A percentile compares a stretch with the other conserved stretches of the same genome.
Conservation (phyloP, 2,888 invertebrate species). For the Temnothorax rugatulus region DNA sequence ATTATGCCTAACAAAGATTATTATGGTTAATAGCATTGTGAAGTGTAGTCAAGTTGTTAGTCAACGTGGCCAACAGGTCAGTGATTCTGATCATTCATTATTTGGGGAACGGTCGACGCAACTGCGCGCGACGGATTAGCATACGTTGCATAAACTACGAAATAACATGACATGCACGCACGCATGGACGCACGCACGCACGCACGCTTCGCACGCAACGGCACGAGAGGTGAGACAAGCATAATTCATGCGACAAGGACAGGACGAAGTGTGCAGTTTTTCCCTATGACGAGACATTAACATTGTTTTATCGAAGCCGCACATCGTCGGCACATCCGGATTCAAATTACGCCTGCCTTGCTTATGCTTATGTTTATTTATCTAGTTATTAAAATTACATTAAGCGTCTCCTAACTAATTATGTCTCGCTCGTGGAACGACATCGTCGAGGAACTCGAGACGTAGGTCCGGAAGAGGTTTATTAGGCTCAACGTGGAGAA, state of each 20-base stretch:
- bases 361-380: constrained; percentile 86
- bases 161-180: constrained; percentile 75
- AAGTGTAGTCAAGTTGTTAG: constrained; percentile 11
- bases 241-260: constrained; percentile 39
- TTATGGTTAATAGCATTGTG: not conserved
- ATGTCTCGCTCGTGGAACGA: constrained; percentile 71
- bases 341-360: constrained; percentile 84
- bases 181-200: constrained; percentile 34
- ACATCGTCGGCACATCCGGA: constrained; percentile 86
- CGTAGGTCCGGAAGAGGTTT: constrained; percentile 68
- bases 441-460: constrained; percentile 56
- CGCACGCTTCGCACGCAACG: constrained; percentile 63
- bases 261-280: constrained; percentile 59
- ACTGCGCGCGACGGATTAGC: constrained; percentile 70
- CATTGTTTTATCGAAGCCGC: constrained; percentile 84
- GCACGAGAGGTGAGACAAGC: constrained; percentile 49
- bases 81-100: constrained; percentile 72
- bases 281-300: constrained; percentile 77
- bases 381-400: constrained; percentile 86
- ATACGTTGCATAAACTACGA: constrained; percentile 80
- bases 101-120: constrained; percentile 71
- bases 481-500: constrained; percentile 36
- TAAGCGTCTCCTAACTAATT: constrained; percentile 80
- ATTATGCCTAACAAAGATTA: not conserved
- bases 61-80: not conserved